These are phyloP conservation scores for Tamias sibiricus DNA, from an alignment of 2,113 vertebrate genomes.

Conservation along the genomic window DNA sequence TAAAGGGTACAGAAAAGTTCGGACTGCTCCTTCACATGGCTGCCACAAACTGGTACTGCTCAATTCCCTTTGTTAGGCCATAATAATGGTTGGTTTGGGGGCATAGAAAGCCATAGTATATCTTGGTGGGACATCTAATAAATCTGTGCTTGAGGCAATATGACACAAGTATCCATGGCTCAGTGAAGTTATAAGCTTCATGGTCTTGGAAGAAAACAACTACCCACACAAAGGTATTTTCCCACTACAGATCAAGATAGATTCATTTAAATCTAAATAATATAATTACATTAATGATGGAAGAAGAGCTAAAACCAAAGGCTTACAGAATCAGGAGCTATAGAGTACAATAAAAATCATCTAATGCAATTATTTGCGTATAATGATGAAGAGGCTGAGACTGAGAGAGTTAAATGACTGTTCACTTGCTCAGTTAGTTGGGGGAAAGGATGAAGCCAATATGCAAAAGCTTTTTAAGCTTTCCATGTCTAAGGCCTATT, in stretches of 20 bases:
- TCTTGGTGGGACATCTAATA: neutral
- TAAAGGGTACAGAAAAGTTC: neutral
- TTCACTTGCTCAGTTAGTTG: neutral
- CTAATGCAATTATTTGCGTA: neutral
- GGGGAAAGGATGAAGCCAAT: neutral
- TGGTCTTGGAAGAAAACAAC: neutral
- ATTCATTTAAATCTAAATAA: slow-evolving; percentile 41
- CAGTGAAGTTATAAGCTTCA: neutral
- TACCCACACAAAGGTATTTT: neutral
- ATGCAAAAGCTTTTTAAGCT: neutral
- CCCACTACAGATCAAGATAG: neutral
- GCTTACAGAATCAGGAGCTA: neutral
- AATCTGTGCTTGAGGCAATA: neutral
- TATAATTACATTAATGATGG: neutral
- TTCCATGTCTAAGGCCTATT: neutral
- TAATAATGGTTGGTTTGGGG: neutral
- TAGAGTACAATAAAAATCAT: neutral
- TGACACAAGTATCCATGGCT: neutral
- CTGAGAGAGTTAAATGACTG: neutral
- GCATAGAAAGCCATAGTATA: no score
- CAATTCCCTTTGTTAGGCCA: neutral
- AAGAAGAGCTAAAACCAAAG: slow-evolving; percentile 42
- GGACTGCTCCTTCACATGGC: neutral
- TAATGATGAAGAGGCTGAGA: neutral
- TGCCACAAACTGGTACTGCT: neutral